These are phyloP conservation scores for Enchytraeus crypticus DNA, from an alignment of 2,888 invertebrate species.

Conservation along the genomic window DNA sequence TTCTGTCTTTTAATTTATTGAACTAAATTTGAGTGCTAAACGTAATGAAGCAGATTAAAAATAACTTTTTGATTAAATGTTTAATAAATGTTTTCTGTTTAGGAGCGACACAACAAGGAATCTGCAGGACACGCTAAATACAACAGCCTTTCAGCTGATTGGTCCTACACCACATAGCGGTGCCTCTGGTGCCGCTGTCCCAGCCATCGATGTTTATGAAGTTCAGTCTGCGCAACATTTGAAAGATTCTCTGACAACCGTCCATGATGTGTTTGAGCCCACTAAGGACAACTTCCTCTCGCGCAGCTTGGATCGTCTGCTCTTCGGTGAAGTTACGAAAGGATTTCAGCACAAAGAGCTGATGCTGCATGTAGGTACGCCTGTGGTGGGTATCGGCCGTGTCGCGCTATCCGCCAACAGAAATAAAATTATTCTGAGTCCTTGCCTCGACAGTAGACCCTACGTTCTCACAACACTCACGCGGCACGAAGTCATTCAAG, in stretches of 20 bases:
- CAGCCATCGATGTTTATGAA: slow-evolving; percentile 50
- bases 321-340: slow-evolving; percentile 69
- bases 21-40: too few relatives aligned
- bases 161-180: too few relatives aligned
- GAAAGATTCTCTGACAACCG: slow-evolving; percentile 63
- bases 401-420: slow-evolving; percentile 60
- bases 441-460: slow-evolving; percentile 59
- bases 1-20: too few relatives aligned
- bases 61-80: background rate
- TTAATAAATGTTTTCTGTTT: slow-evolving; percentile 12
- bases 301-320: slow-evolving; percentile 74
- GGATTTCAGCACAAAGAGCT: slow-evolving; percentile 80
- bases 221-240: slow-evolving; percentile 60
- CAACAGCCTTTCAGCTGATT: slow-evolving; percentile 67
- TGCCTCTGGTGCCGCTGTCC: background rate
- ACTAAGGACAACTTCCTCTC: slow-evolving; percentile 67
- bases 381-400: slow-evolving; percentile 72
- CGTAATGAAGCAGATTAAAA: background rate
- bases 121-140: slow-evolving; percentile 62
- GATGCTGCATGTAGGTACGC: slow-evolving; percentile 71
- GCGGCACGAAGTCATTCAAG: slow-evolving; percentile 64
- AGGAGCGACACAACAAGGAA: slow-evolving; percentile 69
- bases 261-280: slow-evolving; percentile 74
- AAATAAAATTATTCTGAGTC: slow-evolving; percentile 32
- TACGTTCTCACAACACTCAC: slow-evolving; percentile 71